phyloP scores from a whole-genome alignment of 1,140 invertebrate genomes.

The Solen grandis region DNA sequence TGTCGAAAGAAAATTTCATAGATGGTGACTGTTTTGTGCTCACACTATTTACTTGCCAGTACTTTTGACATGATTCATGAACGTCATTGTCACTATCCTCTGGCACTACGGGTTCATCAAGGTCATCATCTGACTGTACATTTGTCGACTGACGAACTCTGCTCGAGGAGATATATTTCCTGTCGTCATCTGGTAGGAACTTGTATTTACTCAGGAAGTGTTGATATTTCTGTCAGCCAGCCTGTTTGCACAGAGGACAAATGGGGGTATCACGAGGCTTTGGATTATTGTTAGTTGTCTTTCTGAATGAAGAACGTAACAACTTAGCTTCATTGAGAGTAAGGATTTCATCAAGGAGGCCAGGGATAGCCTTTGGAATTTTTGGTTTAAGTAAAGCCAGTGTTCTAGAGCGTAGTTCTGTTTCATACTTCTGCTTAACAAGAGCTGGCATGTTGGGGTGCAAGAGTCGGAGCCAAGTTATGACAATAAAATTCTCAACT shows the following conservation, averaged over 20 bases:
- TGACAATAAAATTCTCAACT: no score
- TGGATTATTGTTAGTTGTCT: background rate
- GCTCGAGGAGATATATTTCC: background rate
- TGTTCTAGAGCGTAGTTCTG: constrained; percentile 46
- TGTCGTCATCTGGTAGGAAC: no score
- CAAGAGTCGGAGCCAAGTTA: constrained; percentile 9
- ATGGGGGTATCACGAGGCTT: constrained; percentile 21
- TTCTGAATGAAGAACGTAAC: background rate
- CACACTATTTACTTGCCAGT: no score
- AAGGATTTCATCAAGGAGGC: constrained; percentile 53
- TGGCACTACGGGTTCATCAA: no score
- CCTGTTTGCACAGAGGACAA: constrained; percentile 55
- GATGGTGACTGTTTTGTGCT: constrained; percentile 38
- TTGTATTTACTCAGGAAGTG: constrained; percentile 56
- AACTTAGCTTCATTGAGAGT: background rate
- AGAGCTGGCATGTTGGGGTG: background rate
- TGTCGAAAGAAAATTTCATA: constrained; percentile 19
- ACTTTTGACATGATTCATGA: no score
- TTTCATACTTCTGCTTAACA: no score
- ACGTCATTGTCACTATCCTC: no score
- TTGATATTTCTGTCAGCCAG: background rate
- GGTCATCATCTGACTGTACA: no score
- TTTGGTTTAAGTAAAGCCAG: constrained; percentile 67
- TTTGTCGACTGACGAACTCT: no score
- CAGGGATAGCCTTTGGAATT: constrained; percentile 54